Conservation (phyloP, 2,113 vertebrate species). For the Athene cunicularia region DNA sequence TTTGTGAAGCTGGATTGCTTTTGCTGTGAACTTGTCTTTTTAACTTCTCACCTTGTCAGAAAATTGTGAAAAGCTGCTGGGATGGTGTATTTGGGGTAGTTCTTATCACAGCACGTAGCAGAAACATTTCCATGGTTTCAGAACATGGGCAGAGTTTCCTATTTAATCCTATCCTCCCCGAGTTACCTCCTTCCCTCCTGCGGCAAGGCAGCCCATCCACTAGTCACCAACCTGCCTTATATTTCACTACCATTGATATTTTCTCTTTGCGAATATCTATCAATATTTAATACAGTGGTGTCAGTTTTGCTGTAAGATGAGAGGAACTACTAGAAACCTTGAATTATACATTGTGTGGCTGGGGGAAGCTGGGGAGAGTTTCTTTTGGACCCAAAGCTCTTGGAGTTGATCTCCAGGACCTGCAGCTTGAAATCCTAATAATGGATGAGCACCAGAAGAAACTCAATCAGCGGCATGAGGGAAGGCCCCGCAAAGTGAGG, state of each 20-base stretch:
- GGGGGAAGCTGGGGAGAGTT: conserved; percentile 34
- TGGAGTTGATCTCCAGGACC: background rate
- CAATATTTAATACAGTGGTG: conserved; percentile 78
- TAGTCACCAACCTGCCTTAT: background rate
- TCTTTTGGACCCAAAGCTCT: background rate
- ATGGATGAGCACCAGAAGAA: conserved; percentile 89
- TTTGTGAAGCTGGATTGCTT: conserved; percentile 16
- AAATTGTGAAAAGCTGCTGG: background rate
- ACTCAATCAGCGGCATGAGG: conserved; percentile 73
- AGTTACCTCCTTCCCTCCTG: background rate
- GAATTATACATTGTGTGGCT: conserved; percentile 70
- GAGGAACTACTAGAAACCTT: conserved; percentile 44
- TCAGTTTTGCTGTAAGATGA: conserved; percentile 78
- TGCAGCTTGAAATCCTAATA: background rate
- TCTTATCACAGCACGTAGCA: background rate
- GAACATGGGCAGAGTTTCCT: background rate
- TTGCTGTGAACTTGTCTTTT: conserved; percentile 28
- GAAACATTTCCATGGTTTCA: conserved; percentile 8
- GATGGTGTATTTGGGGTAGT: background rate
- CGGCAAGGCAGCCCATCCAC: background rate
- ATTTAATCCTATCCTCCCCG: background rate
- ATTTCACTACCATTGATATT: background rate
- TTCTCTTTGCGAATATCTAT: conserved; percentile 63
- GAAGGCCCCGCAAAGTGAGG: conserved; percentile 89
- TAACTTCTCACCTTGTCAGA: conserved; percentile 33